Percentiles rank a stretch among this genome's conserved stretches.
Evolutionary conservation across 2,797 vertebrate species (phyloP).

Genomic region (Arrhamphus sclerolepis): DNA sequence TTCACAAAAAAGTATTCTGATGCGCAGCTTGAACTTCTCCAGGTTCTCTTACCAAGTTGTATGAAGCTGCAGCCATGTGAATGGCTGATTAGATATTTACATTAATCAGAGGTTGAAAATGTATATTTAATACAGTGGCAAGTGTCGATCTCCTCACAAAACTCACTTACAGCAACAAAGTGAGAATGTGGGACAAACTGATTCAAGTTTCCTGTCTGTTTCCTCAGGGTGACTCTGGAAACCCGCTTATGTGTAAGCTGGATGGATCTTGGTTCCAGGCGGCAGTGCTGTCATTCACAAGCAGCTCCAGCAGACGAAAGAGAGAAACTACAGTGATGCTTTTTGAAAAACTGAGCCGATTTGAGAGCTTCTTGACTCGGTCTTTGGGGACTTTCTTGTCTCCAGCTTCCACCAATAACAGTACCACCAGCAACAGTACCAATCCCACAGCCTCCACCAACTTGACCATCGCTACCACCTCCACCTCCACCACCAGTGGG

Average conservation of each 20-base stretch:
- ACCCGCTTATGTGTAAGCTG: constrained; percentile 8
- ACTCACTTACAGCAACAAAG: too few species aligned
- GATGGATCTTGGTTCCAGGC: constrained; percentile 14
- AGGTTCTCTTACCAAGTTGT: too few species aligned
- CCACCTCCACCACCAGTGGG: fast-evolving
- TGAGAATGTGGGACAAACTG: too few species aligned
- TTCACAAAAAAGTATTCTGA: too few species aligned
- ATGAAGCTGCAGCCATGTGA: too few species aligned
- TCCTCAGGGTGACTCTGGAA: constrained; percentile 36
- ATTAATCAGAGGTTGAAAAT: too few species aligned
- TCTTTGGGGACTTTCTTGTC: constrained; percentile 22
- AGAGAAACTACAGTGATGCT: fast-evolving
- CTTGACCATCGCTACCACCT: neutral
- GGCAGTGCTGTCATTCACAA: neutral
- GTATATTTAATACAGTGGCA: too few species aligned
- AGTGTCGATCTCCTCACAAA: too few species aligned
- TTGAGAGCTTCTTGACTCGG: neutral
- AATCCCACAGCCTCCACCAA: neutral
- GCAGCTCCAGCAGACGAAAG: neutral
- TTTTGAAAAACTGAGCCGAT: constrained; percentile 15
- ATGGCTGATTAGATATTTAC: too few species aligned
- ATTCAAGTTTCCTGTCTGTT: neutral
- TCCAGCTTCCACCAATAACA: neutral
- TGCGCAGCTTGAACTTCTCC: too few species aligned
- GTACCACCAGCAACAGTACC: neutral